Evolutionary conservation across 2,888 invertebrate species (phyloP).

Genomic region (Keiferia lycopersicella): DNA sequence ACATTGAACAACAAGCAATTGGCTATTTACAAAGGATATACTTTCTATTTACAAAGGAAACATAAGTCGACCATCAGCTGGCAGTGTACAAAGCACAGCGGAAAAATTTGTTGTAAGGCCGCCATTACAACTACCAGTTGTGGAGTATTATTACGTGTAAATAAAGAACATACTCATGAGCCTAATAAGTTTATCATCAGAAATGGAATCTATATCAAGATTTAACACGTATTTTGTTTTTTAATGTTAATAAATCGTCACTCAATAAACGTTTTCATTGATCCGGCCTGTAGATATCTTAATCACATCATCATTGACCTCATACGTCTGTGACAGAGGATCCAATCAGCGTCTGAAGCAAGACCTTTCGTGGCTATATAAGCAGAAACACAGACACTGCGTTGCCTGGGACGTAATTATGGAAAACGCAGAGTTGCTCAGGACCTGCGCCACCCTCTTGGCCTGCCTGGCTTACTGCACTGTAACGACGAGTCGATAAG

Average conservation of each 20-base stretch:
- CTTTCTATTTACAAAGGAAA: not conserved
- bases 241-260: not conserved
- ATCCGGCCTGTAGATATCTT: too few species aligned
- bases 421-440: too few species aligned
- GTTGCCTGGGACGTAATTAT: too few species aligned
- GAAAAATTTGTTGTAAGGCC: not conserved
- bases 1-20: not conserved
- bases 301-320: too few species aligned
- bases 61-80: not conserved
- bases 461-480: too few species aligned
- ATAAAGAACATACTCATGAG: not conserved
- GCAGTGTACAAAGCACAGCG: not conserved
- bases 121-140: not conserved
- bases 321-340: too few species aligned
- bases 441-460: too few species aligned
- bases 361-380: too few species aligned
- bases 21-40: conserved; percentile 1
- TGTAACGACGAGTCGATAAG: too few species aligned
- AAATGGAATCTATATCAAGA: not conserved
- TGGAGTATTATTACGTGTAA: not conserved
- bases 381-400: too few species aligned
- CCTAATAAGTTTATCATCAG: conserved; percentile 5
- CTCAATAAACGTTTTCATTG: too few species aligned
- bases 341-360: too few species aligned
- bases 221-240: not conserved